Evolutionary conservation across 1,140 invertebrate species (phyloP).

Genomic region (Eubasilissa regina): DNA sequence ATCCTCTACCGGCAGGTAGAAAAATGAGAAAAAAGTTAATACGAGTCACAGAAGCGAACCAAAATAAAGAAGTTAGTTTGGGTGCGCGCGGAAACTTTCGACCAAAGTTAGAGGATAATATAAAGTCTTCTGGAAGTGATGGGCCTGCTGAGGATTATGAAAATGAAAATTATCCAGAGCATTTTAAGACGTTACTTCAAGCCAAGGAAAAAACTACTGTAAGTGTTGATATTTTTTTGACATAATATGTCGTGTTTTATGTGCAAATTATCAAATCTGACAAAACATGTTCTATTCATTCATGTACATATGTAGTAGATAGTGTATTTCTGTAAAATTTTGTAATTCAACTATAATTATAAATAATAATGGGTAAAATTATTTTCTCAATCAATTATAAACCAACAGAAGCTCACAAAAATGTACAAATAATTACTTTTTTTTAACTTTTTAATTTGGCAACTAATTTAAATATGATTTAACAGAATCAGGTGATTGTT

Average conservation of each 20-base stretch:
- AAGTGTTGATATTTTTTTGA: background rate
- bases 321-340: no score
- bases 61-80: constrained; percentile 17
- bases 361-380: constrained; percentile 3
- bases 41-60: constrained; percentile 29
- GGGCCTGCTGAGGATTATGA: constrained; percentile 48
- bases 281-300: no score
- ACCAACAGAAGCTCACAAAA: background rate
- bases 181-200: constrained; percentile 54
- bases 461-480: no score
- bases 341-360: no score
- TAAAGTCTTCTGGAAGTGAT: constrained; percentile 20
- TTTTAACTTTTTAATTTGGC: background rate
- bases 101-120: constrained; percentile 13
- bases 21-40: constrained; percentile 47
- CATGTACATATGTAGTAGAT: no score
- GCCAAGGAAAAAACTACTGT: constrained; percentile 53
- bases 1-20: constrained; percentile 29
- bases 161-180: constrained; percentile 58
- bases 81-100: constrained; percentile 49
- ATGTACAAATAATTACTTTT: background rate
- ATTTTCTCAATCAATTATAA: constrained; percentile 24
- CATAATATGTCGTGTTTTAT: no score
- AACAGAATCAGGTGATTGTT: constrained; percentile 7
- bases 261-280: no score